phyloP scores from a whole-genome alignment of 1,140 invertebrate species.

The Bilobella aurantiaca region DNA sequence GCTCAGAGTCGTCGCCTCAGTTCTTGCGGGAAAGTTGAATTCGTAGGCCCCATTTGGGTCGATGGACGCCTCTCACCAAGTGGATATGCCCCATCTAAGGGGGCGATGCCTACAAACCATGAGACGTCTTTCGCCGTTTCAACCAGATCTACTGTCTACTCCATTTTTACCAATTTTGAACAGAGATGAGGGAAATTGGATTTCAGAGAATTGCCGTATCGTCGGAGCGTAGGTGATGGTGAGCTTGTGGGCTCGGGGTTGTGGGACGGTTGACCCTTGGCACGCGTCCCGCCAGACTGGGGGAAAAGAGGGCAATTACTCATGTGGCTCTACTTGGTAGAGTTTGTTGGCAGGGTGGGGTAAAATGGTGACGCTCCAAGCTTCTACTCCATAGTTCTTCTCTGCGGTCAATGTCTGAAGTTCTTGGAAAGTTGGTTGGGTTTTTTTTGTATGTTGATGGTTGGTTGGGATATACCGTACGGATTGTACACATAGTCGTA shows the following conservation, averaged over 20 bases:
- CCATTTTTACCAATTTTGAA: background rate
- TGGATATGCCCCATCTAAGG: background rate
- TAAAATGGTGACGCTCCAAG: background rate
- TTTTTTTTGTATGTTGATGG: background rate
- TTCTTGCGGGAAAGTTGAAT: background rate
- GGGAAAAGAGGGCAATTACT: conserved; percentile 10
- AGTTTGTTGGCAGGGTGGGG: conserved; percentile 14
- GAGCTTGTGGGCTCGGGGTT: background rate
- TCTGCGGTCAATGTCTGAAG: conserved; percentile 13
- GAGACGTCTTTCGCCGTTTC: background rate
- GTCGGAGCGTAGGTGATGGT: background rate
- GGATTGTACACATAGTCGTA: too few relatives aligned
- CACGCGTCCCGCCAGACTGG: conserved; percentile 31
- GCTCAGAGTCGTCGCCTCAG: too few relatives aligned
- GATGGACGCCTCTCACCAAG: background rate
- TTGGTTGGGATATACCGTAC: too few relatives aligned
- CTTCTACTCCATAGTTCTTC: too few relatives aligned
- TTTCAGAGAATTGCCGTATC: background rate
- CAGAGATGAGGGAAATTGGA: background rate
- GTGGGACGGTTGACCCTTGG: background rate
- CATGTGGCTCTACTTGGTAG: conserved; percentile 4
- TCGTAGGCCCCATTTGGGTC: too few relatives aligned
- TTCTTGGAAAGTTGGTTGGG: background rate
- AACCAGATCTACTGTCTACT: too few relatives aligned
- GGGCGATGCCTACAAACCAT: background rate